Percentiles rank a stretch among this genome's conserved stretches.
Conservation (phyloP, 2,797 vertebrate species). For the Cirrhinus molitorella region DNA sequence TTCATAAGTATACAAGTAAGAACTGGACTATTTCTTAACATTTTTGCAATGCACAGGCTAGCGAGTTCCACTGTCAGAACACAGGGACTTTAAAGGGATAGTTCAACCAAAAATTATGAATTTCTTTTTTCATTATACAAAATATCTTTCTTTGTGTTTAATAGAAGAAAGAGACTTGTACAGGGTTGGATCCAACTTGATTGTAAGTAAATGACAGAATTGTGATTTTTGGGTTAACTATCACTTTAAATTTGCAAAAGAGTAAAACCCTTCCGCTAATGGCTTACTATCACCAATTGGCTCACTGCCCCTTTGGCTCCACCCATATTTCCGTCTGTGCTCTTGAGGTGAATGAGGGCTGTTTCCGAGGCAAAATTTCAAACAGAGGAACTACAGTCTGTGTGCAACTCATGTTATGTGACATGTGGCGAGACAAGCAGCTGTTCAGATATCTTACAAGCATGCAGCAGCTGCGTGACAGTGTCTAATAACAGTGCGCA, state of each 20-base stretch:
- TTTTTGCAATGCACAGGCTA: too few species aligned
- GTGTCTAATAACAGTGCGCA: slow-evolving; percentile 32
- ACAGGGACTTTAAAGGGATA: too few species aligned
- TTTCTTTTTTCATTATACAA: too few species aligned
- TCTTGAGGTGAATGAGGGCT: not conserved
- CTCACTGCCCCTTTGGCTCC: not conserved
- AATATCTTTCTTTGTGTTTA: too few species aligned
- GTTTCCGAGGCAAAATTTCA: not conserved
- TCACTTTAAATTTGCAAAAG: too few species aligned
- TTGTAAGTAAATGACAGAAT: too few species aligned
- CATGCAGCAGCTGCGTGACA: not conserved
- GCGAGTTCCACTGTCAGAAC: too few species aligned
- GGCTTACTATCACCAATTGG: not conserved
- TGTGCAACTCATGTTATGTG: not conserved
- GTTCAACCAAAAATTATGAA: too few species aligned
- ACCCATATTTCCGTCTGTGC: not conserved
- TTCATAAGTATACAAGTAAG: not conserved
- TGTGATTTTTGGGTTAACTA: too few species aligned
- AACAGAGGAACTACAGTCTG: slow-evolving; percentile 12
- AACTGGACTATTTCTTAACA: too few species aligned
- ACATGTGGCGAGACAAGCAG: slow-evolving; percentile 8
- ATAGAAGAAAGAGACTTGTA: too few species aligned
- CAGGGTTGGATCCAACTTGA: too few species aligned
- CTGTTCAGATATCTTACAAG: slow-evolving; percentile 39
- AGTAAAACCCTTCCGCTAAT: not conserved